Evolutionary conservation across 2,113 vertebrate genomes (phyloP).

Genomic region (Melospiza georgiana): DNA sequence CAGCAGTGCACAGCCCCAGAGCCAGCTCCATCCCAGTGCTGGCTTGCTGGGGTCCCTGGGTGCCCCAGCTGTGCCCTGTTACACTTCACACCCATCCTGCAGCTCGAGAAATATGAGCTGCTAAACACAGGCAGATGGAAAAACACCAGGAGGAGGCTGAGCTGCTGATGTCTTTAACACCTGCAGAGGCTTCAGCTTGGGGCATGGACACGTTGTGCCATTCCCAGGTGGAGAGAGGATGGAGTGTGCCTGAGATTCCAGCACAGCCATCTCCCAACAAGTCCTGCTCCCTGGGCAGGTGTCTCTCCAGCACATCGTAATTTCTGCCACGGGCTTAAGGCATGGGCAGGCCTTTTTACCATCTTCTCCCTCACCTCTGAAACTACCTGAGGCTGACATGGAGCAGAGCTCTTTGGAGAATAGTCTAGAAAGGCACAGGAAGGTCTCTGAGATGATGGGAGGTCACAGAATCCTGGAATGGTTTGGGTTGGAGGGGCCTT

Average conservation of each 20-base stretch:
- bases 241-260: neutral
- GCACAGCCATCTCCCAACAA: neutral
- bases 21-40: neutral
- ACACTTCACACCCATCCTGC: neutral
- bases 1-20: neutral
- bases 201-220: neutral
- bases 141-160: neutral
- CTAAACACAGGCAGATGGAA: neutral
- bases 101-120: neutral
- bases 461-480: neutral
- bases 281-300: neutral
- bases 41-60: neutral
- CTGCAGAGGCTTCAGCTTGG: neutral
- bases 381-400: conserved; percentile 12
- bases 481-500: neutral
- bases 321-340: conserved; percentile 3
- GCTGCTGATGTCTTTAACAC: conserved; percentile 5
- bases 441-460: neutral
- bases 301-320: neutral
- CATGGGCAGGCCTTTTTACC: neutral
- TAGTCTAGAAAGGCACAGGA: neutral
- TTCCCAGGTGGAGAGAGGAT: neutral
- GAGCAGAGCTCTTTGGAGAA: neutral
- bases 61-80: neutral
- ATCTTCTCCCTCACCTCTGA: neutral